phyloP scores from a whole-genome alignment of 2,113 vertebrate genomes.

The human (Homo sapiens) region DNA sequence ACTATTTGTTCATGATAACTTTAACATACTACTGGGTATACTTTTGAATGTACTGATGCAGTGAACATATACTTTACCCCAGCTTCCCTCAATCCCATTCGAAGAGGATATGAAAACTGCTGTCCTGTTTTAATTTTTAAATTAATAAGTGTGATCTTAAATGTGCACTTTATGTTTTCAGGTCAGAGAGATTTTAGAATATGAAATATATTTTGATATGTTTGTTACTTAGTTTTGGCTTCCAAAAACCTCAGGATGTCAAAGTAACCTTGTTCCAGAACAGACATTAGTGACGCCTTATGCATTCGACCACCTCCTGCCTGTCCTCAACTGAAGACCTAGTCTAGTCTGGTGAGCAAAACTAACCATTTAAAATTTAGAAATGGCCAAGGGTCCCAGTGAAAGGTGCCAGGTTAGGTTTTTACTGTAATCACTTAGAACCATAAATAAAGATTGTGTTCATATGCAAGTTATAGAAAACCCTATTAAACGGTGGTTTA shows the following conservation, averaged over 20 bases:
- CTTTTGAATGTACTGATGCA: not conserved
- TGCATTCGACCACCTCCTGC: not conserved
- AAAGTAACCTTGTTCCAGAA: not conserved
- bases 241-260: not conserved
- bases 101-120: not conserved
- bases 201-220: not conserved
- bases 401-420: not conserved
- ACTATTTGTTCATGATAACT: constrained; percentile 36
- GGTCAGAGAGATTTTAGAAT: not conserved
- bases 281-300: not conserved
- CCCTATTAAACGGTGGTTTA: not conserved
- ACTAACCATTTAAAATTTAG: not conserved
- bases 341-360: not conserved
- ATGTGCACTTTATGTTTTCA: not conserved
- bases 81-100: not conserved
- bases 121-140: not conserved
- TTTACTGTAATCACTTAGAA: not conserved
- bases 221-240: not conserved
- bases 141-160: not conserved
- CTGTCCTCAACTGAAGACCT: not conserved
- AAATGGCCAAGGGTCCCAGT: not conserved
- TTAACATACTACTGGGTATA: not conserved
- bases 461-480: not conserved
- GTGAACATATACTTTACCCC: not conserved
- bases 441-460: not conserved